Conservation (phyloP, 2,797 vertebrate genomes). For the Ciconia nigra region DNA sequence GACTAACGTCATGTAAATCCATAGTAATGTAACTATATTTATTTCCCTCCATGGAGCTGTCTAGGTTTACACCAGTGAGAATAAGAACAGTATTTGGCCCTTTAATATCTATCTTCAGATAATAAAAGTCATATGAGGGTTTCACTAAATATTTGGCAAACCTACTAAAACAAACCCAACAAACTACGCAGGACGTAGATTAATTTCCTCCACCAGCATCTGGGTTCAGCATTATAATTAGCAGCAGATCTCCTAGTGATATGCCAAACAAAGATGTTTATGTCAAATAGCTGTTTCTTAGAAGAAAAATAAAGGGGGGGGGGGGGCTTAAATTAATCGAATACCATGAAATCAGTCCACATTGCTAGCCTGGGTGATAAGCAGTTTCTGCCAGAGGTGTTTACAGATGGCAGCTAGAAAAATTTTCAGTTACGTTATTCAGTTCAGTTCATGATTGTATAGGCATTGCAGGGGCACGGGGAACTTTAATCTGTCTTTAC, state of each 20-base stretch:
- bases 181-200: conserved; percentile 61
- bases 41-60: neutral
- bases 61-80: conserved; percentile 39
- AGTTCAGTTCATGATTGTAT: neutral
- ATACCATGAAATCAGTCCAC: conserved; percentile 17
- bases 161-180: conserved; percentile 59
- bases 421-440: neutral
- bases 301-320: neutral
- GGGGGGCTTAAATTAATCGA: neutral
- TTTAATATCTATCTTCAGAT: conserved; percentile 53
- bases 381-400: conserved; percentile 3
- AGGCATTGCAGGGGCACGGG: neutral
- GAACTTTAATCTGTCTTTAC: neutral
- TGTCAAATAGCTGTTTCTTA: conserved; percentile 58
- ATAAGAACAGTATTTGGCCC: conserved; percentile 41
- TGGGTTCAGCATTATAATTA: conserved; percentile 70
- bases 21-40: conserved; percentile 11
- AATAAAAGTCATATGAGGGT: conserved; percentile 64
- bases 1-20: neutral
- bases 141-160: conserved; percentile 70
- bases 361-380: neutral
- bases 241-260: conserved; percentile 61
- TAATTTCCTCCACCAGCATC: conserved; percentile 66
- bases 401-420: neutral
- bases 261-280: conserved; percentile 64